Base-by-base conservation (phyloP, 2,113 vertebrate genomes). In the Phainopepla nitens region DNA sequence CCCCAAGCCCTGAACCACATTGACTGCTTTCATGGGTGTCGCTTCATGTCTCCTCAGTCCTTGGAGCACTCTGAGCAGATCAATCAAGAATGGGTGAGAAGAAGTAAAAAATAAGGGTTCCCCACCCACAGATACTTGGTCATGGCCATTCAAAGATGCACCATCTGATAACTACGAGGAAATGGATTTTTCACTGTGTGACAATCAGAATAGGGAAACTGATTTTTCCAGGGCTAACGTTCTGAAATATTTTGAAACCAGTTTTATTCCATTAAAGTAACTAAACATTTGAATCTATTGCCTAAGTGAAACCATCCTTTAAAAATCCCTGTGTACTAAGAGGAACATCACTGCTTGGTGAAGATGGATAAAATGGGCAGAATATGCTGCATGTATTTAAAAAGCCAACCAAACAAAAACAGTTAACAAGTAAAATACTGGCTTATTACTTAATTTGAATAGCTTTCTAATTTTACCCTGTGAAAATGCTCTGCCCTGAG, bases 1-100 rank as follows among this genome's bases (percentile, higher is more conserved):
- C 7, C 54, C 35, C 36, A 39, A 28, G 57, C 15, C 54, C 28
- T 12, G 10, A 31, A 39, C 6, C 5, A 2, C 20, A 53, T 31
- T 0, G 0, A 11, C 20, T 41, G 11, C 7, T 90, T 93, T 80
- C 8, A 29, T 27, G 29, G 8, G 6, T 82, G 36, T 69, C 72
- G 22, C 5, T 27, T 69, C 9, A 4, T 64, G 56, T 33, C 12
- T 49, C 25, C 28, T 92, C 31, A 61, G 14, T 24, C 36, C 49
- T 42, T 47, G 27, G 41, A 72, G 33, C 29, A 45, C 57, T 65
- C 15, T 6, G 45, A 76, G 20, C 28, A 36, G 15, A 69, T 61
- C 53, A 60, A 25, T 31, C n/a, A 85, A 41, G 39, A 44, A 69
- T 3, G 72, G 24, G n/a, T 83, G 31, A 47, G 71, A 77, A 75